Evolutionary conservation across 2,113 vertebrate genomes (phyloP).

Genomic region (Indri indri): DNA sequence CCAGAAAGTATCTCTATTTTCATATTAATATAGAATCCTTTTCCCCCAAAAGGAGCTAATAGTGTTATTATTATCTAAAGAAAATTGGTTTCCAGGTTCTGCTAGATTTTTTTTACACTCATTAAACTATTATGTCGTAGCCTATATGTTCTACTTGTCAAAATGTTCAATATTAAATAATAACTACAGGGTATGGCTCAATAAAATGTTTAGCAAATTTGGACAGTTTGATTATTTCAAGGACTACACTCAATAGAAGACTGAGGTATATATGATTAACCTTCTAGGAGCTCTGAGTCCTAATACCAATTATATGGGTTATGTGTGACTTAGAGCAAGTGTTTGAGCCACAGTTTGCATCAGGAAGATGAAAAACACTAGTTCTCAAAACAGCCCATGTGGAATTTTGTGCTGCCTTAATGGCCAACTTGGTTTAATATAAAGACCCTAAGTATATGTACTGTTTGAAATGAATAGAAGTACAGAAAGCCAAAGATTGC

Average conservation of each 20-base stretch:
- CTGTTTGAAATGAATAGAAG: neutral
- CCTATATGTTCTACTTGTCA: neutral
- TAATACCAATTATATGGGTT: neutral
- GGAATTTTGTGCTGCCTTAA: neutral
- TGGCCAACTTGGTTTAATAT: neutral
- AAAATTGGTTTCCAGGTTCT: neutral
- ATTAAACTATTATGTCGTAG: slow-evolving; percentile 12
- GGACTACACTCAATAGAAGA: neutral
- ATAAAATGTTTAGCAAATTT: neutral
- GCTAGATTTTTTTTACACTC: neutral
- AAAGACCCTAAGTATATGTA: neutral
- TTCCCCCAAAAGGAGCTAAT: neutral
- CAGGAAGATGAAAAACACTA: neutral
- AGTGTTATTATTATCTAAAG: slow-evolving; percentile 18
- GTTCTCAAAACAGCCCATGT: neutral
- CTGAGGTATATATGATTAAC: neutral
- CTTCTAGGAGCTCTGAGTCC: neutral
- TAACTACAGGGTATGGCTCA: neutral
- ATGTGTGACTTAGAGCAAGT: neutral
- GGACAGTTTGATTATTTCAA: neutral
- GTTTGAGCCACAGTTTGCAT: neutral
- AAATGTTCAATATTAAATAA: neutral
- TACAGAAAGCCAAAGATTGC: neutral
- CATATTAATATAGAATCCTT: neutral
- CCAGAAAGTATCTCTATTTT: neutral